Evolutionary conservation across 2,797 vertebrate genomes (phyloP), one percentile per base, ranked within the genome.

Genomic region (Petrocephalus schoutedeni): DNA sequence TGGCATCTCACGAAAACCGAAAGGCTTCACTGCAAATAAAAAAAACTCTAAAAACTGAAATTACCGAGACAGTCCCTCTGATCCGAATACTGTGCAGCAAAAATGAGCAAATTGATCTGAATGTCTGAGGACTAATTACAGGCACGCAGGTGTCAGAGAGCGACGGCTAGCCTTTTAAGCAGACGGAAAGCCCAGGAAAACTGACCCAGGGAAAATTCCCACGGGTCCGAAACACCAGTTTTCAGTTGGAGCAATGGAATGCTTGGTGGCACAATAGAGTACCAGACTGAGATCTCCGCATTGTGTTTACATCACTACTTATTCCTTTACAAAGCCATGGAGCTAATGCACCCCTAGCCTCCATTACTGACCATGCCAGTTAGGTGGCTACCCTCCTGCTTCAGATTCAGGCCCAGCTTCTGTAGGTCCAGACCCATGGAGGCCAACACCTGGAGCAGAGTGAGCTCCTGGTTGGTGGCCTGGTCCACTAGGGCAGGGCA

Each of bases 361-460:
- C 95, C 95, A 19, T 94, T 96, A 91, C 95, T 96, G 90, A 94
- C 90, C 91, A 95, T 92, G 91, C 94, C 94, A 82, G 93, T 92
- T 89, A 95, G 89, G 77, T 93, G 92, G 89, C 92, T 92, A 87
- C 90, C 92, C 82, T 95, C 95, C 88, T 92, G 92, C 86, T 93
- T 93, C 85, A 93, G 92, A 87, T 97, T 94, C 71, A 96, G 86
- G 86, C 95, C 95, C 16, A 96, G 92, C 88, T 89, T 96, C 89
- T 95, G 95, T 83, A 95, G 94, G 92, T 96, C 95, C 89, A 96
- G 93, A 45, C 96, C 95, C 94, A 97, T 95, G 87, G 94, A 94
- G 51, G 94, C 93, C 21, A 97, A 92, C 92, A 96, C 94, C 93
- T 97, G 95, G 87, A 96, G 90, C 87, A 97, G 92, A 59, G 95